Evolutionary conservation across 1,140 invertebrate genomes (phyloP), one percentile per base, ranked within the genome.

Genomic region (Aleiodes sp.): DNA sequence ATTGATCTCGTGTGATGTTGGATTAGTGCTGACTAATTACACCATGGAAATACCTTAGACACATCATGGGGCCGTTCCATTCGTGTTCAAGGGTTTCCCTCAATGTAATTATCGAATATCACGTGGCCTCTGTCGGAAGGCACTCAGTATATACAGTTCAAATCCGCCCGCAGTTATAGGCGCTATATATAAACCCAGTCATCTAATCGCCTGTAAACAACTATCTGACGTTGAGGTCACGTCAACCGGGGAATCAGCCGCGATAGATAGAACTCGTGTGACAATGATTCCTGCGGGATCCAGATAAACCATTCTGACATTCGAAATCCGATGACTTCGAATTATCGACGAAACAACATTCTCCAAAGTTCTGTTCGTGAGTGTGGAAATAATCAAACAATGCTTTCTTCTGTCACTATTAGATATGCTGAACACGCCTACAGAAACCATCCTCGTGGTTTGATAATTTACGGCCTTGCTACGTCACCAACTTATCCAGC

Each of bases 381-480:
- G 31, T 35, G n/a, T n/a, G n/a, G n/a, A n/a, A n/a, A n/a, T n/a
- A n/a, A 4, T 21, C n/a, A 19, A 35, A 21, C 46, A n/a, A 67
- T 67, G 29, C 10, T 52, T 46, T 43, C n/a, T 9, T 57, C 65
- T 41, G 39, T 71, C 4, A 69, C 68, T 78, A 76, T 8, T 71
- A 85, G 82, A 65, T 83, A 84, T 71, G 72, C 79, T 21, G 80
- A 82, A 39, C 80, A 77, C 26, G 66, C 77, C 7, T 80, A 80
- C 57, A 77, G 74, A 64, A 75, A 63, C 26, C 84, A 84, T 70
- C 82, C 80, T 7, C 79, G 80, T 8, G 80, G 82, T 21, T 70
- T 86, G 33, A 84, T 84, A 63, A 86, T 86, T 52, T 85, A 85
- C 67, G 80, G 81, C 4, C 78, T 76, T 12, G 79, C 74, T 26